Base-by-base conservation (phyloP, 2,797 vertebrate species). In the Pseudocheirus occidentalis region DNA sequence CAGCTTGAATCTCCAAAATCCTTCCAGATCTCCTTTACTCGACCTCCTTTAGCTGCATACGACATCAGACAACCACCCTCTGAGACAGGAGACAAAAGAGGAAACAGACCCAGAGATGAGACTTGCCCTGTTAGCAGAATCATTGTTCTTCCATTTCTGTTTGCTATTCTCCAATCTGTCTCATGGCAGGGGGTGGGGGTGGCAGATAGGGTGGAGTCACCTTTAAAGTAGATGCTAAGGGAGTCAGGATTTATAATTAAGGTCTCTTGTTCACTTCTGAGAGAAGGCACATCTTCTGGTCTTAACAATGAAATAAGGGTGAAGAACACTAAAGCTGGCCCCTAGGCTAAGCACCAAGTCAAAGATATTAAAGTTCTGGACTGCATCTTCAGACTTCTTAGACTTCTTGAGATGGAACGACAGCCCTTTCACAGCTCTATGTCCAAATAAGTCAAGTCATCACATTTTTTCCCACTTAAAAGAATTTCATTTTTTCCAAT, bases 21-120 rank as follows among this genome's bases (percentile, higher is more conserved):
- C 31, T 56, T 90, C 59, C 57, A 14, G 5, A 5, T 34, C 24
- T 34, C 21, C 90, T n/a, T n/a, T 53, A 54, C 21, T 91, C 24
- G 29, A 27, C 31, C 9, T 93, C 55, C 59, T 24, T 31, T 52
- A 50, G 56, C 66, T 3, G 0, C 4, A 1, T 5, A 12, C 4
- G 40, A 29, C 52, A 53, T 52, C 24, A 92, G 55, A 55, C 89
- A 92, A 31, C 27, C 55, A 90, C 93, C 56, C 0, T 0, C 0
- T n/a, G 58, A 91, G 56, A 54, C 87, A 89, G 54, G 55, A 92
- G 73, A 92, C 95, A 93, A 46, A 55, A 55, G 27, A 81, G 89
- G 94, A 62, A 90, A 28, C 24, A 11, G 54, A 34, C 40, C 27
- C n/a, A 50, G 62, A 95, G 54, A 16, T 14, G 53, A 34, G 0